phyloP scores from a whole-genome alignment of 2,888 invertebrate genomes.

The Drosophila neonasuta region DNA sequence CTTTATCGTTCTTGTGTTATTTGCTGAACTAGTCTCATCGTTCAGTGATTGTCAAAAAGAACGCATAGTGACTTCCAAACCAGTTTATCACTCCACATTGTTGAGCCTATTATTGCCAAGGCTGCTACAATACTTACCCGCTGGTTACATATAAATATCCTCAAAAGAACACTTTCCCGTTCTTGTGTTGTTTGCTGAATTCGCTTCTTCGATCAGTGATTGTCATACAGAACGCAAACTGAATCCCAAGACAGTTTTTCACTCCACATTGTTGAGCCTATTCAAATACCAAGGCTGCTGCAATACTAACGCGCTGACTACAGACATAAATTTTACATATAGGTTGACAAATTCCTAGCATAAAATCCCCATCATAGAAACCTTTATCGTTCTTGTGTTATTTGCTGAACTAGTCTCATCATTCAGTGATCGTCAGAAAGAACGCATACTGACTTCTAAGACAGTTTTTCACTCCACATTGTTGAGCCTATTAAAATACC shows the following conservation, averaged over 20 bases:
- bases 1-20: constrained; percentile 79
- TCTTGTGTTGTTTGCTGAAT: constrained; percentile 80
- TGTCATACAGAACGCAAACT: constrained; percentile 80
- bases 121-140: constrained; percentile 18
- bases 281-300: constrained; percentile 12
- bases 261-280: constrained; percentile 51
- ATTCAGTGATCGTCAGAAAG: constrained; percentile 80
- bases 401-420: constrained; percentile 2
- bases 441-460: constrained; percentile 69
- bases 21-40: constrained; percentile 62
- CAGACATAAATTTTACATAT: not conserved
- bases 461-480: constrained; percentile 49
- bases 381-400: constrained; percentile 3
- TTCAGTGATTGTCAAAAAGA: constrained; percentile 80
- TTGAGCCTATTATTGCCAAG: constrained; percentile 18
- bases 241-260: constrained; percentile 36
- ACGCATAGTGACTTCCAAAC: constrained; percentile 70
- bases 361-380: not conserved
- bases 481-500: constrained; percentile 28
- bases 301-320: constrained; percentile 30
- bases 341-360: not conserved
- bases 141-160: constrained; percentile 9
- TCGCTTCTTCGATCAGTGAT: constrained; percentile 50
- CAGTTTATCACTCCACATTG: constrained; percentile 50
- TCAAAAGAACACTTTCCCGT: constrained; percentile 45